Conservation (phyloP, 2,113 vertebrate genomes). For the Perccottus glenii region DNA sequence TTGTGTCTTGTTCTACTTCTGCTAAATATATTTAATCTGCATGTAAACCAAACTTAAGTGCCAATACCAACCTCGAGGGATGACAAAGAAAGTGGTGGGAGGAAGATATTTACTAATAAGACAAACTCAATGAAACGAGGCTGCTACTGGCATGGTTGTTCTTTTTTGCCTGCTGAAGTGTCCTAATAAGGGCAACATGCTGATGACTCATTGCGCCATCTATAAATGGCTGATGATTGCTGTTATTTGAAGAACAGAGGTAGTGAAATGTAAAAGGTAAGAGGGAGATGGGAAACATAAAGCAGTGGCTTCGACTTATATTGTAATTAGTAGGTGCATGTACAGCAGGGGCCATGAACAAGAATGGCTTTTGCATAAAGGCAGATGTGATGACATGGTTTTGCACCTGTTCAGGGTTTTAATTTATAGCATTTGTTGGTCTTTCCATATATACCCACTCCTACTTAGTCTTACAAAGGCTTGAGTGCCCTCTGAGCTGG, state of each 20-base stretch:
- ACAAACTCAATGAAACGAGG: constrained; percentile 47
- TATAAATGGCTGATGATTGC: constrained; percentile 2
- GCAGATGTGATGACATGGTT: neutral
- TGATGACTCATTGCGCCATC: constrained; percentile 47
- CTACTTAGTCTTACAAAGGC: neutral
- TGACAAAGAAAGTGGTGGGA: constrained; percentile 28
- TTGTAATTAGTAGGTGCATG: constrained; percentile 4
- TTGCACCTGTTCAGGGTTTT: neutral
- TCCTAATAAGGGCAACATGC: constrained; percentile 28
- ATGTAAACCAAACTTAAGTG: constrained; percentile 11
- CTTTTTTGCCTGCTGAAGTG: neutral
- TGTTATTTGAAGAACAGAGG: constrained; percentile 4
- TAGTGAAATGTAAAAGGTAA: constrained; percentile 10
- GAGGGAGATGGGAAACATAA: neutral
- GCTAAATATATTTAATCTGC: neutral
- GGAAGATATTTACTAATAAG: constrained; percentile 29
- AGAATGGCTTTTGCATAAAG: neutral
- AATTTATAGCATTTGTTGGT: neutral
- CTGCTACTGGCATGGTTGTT: constrained; percentile 34
- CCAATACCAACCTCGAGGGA: constrained; percentile 20
- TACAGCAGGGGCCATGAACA: neutral
- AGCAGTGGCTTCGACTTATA: neutral
- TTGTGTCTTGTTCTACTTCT: neutral
- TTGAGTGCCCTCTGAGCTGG: too few relatives aligned
- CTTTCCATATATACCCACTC: neutral